Conservation (phyloP, 53 echinoderm and acorn worm genomes). For the Apostichopus leukothele region DNA sequence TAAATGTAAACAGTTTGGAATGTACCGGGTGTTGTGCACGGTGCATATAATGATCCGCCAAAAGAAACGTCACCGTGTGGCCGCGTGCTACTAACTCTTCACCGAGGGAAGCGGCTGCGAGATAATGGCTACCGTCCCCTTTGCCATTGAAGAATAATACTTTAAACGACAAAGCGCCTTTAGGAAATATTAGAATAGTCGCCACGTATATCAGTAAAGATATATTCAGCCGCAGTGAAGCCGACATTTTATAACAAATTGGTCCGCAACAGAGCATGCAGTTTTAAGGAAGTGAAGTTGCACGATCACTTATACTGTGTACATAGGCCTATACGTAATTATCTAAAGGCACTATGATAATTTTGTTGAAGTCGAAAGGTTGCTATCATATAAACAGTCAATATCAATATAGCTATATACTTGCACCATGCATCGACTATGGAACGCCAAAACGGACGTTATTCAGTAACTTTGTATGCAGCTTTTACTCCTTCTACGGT, state of each 20-base stretch:
- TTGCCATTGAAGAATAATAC: constrained; percentile 17
- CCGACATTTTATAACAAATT: background rate
- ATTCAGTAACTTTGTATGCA: no score
- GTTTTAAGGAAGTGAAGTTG: background rate
- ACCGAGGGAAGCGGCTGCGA: constrained; percentile 43
- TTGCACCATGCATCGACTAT: no score
- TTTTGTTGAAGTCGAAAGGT: no score
- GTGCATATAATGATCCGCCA: constrained; percentile 40
- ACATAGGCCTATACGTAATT: no score
- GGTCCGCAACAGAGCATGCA: background rate
- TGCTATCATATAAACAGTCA: no score
- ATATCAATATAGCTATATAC: no score
- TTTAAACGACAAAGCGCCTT: background rate
- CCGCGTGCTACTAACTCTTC: constrained; percentile 51
- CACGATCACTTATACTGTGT: no score
- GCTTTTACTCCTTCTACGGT: no score
- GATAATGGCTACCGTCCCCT: constrained; percentile 61
- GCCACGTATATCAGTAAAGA: background rate
- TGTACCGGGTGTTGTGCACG: constrained; percentile 32
- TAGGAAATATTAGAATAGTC: background rate
- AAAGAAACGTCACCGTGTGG: constrained; percentile 46
- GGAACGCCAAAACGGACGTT: no score
- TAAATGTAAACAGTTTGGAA: constrained; percentile 49
- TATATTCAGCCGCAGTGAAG: background rate
- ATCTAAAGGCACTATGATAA: no score